Evolutionary conservation across 2,888 invertebrate genomes (phyloP).

Genomic region (Mimachlamys varia): DNA sequence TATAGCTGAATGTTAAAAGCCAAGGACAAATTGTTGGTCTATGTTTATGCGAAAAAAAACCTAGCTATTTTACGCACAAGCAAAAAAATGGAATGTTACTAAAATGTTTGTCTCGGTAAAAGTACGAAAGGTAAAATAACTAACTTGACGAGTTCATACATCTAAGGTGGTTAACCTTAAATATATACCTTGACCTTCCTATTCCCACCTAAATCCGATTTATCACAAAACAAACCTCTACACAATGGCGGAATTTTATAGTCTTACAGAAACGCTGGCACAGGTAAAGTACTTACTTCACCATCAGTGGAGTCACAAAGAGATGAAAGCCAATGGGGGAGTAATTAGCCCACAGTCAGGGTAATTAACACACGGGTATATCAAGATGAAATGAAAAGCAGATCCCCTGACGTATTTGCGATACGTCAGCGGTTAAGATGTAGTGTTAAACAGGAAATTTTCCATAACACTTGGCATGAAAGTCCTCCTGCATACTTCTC

Average conservation of each 20-base stretch:
- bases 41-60: too few species aligned
- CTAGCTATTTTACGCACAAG: too few species aligned
- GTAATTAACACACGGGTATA: background rate
- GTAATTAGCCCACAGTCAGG: background rate
- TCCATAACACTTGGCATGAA: background rate
- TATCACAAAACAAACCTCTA: background rate
- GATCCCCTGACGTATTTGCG: background rate
- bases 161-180: background rate
- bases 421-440: background rate
- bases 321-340: background rate
- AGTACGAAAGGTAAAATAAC: background rate
- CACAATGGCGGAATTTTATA: background rate
- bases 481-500: background rate
- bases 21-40: too few species aligned
- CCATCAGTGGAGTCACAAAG: background rate
- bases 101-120: background rate
- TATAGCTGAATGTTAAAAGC: too few species aligned
- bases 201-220: background rate
- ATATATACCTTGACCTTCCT: background rate
- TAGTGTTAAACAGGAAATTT: background rate
- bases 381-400: background rate
- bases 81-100: too few species aligned
- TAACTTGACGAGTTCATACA: background rate
- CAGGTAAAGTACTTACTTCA: background rate
- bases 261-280: background rate